Conservation (phyloP, 2,113 vertebrate species). For the Cichladusa arquata region DNA sequence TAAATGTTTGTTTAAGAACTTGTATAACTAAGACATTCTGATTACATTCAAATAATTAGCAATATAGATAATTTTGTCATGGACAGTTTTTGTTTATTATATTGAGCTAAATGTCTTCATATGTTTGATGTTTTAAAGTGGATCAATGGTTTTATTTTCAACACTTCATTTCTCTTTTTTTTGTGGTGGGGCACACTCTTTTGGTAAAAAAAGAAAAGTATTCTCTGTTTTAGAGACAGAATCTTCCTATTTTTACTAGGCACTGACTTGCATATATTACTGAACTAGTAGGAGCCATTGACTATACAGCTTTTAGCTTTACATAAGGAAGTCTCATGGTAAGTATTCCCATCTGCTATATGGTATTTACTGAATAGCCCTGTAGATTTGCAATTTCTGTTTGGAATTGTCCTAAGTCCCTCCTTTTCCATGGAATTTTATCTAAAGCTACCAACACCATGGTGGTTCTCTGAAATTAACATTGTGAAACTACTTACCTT, state of each 20-base stretch:
- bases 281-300: neutral
- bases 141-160: neutral
- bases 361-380: neutral
- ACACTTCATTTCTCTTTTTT: neutral
- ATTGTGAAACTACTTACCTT: neutral
- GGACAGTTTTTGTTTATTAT: neutral
- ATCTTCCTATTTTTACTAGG: neutral
- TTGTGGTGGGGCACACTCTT: neutral
- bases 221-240: neutral
- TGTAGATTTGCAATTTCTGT: neutral
- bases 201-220: neutral
- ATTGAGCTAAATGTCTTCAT: neutral
- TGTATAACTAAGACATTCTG: neutral
- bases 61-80: neutral
- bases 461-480: neutral
- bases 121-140: neutral
- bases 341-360: neutral
- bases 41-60: neutral
- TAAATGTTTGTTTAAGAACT: neutral
- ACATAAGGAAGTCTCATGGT: neutral
- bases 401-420: neutral
- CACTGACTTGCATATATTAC: neutral
- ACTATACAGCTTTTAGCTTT: neutral
- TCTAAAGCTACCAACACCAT: neutral
- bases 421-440: neutral